These are phyloP conservation scores for Ganaspis brasiliensis DNA, from an alignment of 2,888 invertebrate species.

Conservation along the genomic window DNA sequence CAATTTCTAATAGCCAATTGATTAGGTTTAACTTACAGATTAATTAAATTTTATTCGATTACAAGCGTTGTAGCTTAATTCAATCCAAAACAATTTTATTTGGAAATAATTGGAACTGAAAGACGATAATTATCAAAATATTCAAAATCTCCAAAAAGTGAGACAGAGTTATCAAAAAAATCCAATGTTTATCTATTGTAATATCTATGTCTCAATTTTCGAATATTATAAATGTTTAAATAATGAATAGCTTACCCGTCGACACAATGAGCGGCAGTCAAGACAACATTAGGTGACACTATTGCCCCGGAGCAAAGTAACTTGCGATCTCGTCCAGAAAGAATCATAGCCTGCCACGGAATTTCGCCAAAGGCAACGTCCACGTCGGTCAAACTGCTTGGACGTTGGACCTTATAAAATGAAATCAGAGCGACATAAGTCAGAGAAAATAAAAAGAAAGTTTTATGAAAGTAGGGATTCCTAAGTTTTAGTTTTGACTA, in stretches of 20 bases:
- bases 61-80: no score
- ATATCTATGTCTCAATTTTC: no score
- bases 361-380: constrained; percentile 91
- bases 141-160: no score
- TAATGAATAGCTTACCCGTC: constrained; percentile 90
- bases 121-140: no score
- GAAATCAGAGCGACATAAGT: constrained; percentile 32
- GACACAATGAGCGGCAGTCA: constrained; percentile 91
- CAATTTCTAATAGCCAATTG: no score
- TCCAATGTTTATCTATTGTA: no score
- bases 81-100: no score
- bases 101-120: no score
- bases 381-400: constrained; percentile 69
- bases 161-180: no score
- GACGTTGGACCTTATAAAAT: constrained; percentile 67
- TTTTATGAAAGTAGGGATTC: constrained; percentile 47
- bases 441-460: constrained; percentile 48
- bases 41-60: no score
- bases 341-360: constrained; percentile 93
- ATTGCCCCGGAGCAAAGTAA: constrained; percentile 91
- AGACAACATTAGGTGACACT: constrained; percentile 87
- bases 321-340: constrained; percentile 87
- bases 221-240: no score
- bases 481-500: constrained; percentile 34
- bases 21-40: no score